Conservation (phyloP, 2,113 vertebrate species). For the Xerus inauris region DNA sequence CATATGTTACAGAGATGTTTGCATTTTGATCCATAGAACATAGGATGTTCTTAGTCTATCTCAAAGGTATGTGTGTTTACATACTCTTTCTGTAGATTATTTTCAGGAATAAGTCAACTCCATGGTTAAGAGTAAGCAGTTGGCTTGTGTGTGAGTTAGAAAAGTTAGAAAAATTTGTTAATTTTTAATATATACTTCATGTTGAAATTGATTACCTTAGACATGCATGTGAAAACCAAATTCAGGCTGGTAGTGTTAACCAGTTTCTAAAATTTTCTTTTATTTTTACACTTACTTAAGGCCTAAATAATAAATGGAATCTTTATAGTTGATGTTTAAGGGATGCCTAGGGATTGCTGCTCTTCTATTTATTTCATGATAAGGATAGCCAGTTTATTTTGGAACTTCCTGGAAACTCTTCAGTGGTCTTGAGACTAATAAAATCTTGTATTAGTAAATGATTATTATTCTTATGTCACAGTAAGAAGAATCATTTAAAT, state of each 20-base stretch:
- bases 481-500: slow-evolving; percentile 68
- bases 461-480: slow-evolving; percentile 65
- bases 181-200: slow-evolving; percentile 25
- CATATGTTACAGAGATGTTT: background rate
- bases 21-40: background rate
- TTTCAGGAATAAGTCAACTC: slow-evolving; percentile 48
- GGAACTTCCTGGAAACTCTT: background rate
- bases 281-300: slow-evolving; percentile 37
- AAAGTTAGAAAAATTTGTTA: slow-evolving; percentile 48
- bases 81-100: slow-evolving; percentile 37
- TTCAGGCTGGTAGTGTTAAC: slow-evolving; percentile 36
- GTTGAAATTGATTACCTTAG: slow-evolving; percentile 10
- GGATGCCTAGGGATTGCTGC: background rate
- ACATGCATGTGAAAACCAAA: slow-evolving; percentile 1
- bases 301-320: background rate
- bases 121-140: slow-evolving; percentile 8
- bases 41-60: background rate
- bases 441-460: slow-evolving; percentile 27
- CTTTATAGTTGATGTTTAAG: background rate
- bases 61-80: slow-evolving; percentile 6
- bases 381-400: background rate
- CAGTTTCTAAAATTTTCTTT: slow-evolving; percentile 60
- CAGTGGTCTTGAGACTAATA: background rate
- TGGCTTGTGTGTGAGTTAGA: slow-evolving; percentile 17
- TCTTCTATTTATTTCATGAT: slow-evolving; percentile 49